phyloP scores from a whole-genome alignment of 2,797 vertebrate species.

The Phyllotis vaccarum region DNA sequence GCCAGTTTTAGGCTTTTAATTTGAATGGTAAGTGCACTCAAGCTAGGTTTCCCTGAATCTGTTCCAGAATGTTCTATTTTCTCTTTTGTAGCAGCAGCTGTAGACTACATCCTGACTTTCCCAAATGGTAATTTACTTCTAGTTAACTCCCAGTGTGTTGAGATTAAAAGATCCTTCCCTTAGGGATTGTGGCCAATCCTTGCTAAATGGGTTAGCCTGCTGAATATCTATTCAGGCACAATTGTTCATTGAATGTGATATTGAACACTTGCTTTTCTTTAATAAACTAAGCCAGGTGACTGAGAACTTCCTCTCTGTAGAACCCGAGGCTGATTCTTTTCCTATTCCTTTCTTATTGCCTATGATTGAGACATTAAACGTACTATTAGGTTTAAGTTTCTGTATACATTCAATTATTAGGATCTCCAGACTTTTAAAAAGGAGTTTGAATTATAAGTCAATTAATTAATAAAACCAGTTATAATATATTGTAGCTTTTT shows the following conservation, averaged over 20 bases:
- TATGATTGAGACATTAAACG: constrained; percentile 45
- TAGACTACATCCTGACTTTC: not conserved
- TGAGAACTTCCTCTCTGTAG: constrained; percentile 37
- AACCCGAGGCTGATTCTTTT: constrained; percentile 24
- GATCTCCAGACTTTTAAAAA: constrained; percentile 38
- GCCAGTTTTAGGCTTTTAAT: not conserved
- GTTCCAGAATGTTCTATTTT: constrained; percentile 20
- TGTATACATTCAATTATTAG: not conserved
- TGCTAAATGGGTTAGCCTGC: constrained; percentile 22
- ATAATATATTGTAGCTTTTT: not conserved
- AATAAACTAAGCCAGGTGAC: constrained; percentile 73
- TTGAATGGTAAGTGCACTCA: not conserved
- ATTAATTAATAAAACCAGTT: not conserved
- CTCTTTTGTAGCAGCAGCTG: constrained; percentile 12
- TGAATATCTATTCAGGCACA: constrained; percentile 46
- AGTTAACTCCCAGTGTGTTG: constrained; percentile 65
- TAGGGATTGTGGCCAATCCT: constrained; percentile 9
- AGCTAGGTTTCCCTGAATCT: not conserved
- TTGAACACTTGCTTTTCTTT: constrained; percentile 61
- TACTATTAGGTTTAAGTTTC: constrained; percentile 2
- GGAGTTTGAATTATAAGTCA: constrained; percentile 29
- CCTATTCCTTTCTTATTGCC: constrained; percentile 32
- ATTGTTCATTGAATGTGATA: constrained; percentile 58
- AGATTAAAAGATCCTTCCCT: constrained; percentile 7
- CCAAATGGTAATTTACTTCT: constrained; percentile 34